Conservation (phyloP, 2,113 vertebrate species). For the Odontesthes bonariensis region DNA sequence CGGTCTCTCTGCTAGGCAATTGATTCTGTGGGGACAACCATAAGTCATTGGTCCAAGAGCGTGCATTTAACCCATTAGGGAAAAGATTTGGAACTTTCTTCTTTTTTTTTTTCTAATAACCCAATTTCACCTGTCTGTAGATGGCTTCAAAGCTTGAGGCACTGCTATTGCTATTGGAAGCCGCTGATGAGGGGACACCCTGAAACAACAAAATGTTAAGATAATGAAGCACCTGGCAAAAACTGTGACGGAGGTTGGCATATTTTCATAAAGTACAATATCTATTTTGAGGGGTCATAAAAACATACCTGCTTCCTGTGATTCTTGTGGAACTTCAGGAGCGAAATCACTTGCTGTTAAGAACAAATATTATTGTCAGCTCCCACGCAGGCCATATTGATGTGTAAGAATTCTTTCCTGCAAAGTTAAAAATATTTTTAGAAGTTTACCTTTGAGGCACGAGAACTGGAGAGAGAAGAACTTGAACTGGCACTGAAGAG, state of each 20-base stretch:
- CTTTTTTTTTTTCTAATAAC: neutral
- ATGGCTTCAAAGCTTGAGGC: constrained; percentile 71
- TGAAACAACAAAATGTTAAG: constrained; percentile 9
- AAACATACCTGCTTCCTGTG: constrained; percentile 61
- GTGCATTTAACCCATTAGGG: neutral
- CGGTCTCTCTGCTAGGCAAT: constrained; percentile 67
- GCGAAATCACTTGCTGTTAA: constrained; percentile 40
- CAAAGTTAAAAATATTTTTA: neutral
- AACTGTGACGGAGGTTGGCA: neutral
- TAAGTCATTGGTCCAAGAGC: neutral
- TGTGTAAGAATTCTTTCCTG: neutral
- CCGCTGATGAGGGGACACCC: neutral
- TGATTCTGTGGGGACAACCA: constrained; percentile 55
- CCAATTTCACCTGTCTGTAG: constrained; percentile 58
- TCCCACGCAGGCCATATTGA: neutral
- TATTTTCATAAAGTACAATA: neutral
- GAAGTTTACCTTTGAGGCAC: constrained; percentile 34
- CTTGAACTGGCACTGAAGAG: constrained; percentile 67
- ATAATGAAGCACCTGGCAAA: neutral
- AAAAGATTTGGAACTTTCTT: neutral
- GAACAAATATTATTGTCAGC: constrained; percentile 29
- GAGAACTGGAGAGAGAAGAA: constrained; percentile 63
- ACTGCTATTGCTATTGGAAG: constrained; percentile 60
- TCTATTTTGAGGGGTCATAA: neutral
- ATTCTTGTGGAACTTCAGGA: constrained; percentile 45